Conservation (phyloP, 2,888 invertebrate species). For the Dolichopus griseipennis region DNA sequence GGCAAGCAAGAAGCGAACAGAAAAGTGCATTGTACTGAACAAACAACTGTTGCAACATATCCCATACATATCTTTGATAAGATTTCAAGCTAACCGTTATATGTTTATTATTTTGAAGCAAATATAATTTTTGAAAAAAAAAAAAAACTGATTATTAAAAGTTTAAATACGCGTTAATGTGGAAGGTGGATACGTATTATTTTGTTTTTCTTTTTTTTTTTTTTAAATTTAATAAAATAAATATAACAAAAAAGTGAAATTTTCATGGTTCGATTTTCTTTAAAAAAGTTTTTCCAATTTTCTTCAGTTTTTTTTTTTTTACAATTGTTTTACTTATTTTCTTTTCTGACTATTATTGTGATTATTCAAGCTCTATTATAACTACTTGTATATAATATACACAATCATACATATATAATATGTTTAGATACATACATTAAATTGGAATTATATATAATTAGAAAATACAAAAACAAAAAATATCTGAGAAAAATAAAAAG, state of each 20-base stretch:
- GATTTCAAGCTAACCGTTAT: not conserved
- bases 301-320: not conserved
- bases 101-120: not conserved
- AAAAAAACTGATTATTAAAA: not conserved
- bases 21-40: too few relatives aligned
- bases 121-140: not conserved
- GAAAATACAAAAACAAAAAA: too few relatives aligned
- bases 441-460: too few relatives aligned
- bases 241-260: constrained; percentile 1
- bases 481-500: too few relatives aligned
- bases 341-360: too few relatives aligned
- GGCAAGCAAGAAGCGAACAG: too few relatives aligned
- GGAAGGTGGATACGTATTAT: not conserved
- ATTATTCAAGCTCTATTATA: too few relatives aligned
- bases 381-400: too few relatives aligned
- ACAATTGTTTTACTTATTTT: not conserved
- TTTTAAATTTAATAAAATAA: not conserved
- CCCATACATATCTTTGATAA: too few relatives aligned
- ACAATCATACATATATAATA: too few relatives aligned
- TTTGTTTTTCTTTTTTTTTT: not conserved
- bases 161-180: not conserved
- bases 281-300: not conserved
- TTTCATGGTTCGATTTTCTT: constrained; percentile 1
- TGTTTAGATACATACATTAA: too few relatives aligned
- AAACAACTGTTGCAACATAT: too few relatives aligned